phyloP scores from a whole-genome alignment of 2,888 invertebrate genomes.

The Smittia aterrima region DNA sequence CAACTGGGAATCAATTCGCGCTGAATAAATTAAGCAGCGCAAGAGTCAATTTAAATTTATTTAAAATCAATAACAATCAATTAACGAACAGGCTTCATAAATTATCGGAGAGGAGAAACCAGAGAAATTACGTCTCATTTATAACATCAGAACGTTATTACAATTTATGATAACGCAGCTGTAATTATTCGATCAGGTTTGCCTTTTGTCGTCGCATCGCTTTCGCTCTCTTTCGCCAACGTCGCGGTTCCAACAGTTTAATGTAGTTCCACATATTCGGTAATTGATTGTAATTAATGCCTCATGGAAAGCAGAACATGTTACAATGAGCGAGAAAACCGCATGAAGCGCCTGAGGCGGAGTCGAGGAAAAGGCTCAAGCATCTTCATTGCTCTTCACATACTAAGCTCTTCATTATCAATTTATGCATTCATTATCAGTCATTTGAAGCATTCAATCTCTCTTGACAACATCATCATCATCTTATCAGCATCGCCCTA shows the following conservation, averaged over 20 bases:
- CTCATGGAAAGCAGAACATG: neutral
- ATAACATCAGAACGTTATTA: constrained; percentile 35
- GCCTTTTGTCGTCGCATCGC: neutral
- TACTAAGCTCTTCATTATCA: neutral
- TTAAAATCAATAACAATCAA: constrained; percentile 41
- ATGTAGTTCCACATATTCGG: constrained; percentile 24
- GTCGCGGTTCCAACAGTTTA: neutral
- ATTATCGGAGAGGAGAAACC: constrained; percentile 23
- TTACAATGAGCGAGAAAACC: constrained; percentile 26
- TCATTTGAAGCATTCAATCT: neutral
- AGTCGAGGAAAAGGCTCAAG: neutral
- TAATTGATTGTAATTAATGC: constrained; percentile 41
- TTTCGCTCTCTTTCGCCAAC: neutral
- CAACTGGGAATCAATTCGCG: constrained; percentile 16
- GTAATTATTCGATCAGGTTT: constrained; percentile 32
- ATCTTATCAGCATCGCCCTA: too few species aligned
- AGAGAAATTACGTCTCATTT: constrained; percentile 40
- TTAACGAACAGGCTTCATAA: constrained; percentile 35
- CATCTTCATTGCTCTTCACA: neutral
- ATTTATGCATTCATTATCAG: neutral
- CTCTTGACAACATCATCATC: neutral
- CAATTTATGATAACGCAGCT: constrained; percentile 37
- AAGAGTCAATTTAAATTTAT: constrained; percentile 37
- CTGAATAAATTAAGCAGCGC: constrained; percentile 36
- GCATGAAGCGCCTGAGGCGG: constrained; percentile 25